Conservation (phyloP, 1,140 invertebrate genomes). For the Sweltsa coloradensis region DNA sequence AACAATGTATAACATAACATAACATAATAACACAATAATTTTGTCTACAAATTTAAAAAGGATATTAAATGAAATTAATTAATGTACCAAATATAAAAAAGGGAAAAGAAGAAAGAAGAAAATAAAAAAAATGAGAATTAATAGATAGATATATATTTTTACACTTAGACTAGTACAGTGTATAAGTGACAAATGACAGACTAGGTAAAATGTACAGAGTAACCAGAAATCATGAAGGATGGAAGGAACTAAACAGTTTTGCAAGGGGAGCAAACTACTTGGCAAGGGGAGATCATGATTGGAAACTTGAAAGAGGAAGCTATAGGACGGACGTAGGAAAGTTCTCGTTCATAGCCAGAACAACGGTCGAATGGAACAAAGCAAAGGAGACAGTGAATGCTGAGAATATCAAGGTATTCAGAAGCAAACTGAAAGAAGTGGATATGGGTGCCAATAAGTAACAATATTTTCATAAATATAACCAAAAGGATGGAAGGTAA, state of each 20-base stretch:
- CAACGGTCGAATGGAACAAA: slow-evolving; percentile 2
- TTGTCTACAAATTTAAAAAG: neutral
- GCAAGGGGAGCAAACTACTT: too few species aligned
- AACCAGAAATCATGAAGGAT: neutral
- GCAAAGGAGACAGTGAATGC: neutral
- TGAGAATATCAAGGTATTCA: too few species aligned
- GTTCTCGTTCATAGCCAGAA: too few species aligned
- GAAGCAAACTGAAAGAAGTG: neutral
- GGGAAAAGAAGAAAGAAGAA: slow-evolving; percentile 1
- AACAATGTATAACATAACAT: neutral
- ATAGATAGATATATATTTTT: too few species aligned
- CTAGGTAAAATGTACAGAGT: too few species aligned
- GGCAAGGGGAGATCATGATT: too few species aligned
- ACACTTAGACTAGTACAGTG: too few species aligned
- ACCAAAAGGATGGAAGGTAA: neutral
- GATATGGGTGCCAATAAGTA: neutral
- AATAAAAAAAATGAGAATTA: neutral
- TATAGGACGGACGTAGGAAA: too few species aligned
- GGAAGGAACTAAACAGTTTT: neutral
- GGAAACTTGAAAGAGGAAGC: too few species aligned
- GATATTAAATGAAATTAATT: neutral
- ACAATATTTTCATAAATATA: neutral
- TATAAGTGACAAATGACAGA: too few species aligned
- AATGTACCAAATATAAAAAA: neutral
- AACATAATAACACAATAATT: neutral